Conservation (phyloP, 35 echinoderm and acorn worm genomes). For the Heliocidaris tuberculata region DNA sequence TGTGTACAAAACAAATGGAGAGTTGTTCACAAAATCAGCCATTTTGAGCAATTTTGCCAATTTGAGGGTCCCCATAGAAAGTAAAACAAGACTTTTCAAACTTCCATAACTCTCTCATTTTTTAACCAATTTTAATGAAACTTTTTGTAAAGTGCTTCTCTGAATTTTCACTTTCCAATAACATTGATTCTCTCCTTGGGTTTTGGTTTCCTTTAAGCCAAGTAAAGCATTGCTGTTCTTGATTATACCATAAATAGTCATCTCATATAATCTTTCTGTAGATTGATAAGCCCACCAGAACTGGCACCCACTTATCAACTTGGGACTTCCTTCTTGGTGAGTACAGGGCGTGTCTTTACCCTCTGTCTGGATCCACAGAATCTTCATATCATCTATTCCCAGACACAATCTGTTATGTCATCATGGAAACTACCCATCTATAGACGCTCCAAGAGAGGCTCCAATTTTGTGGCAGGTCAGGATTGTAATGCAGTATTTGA, state of each 20-base stretch:
- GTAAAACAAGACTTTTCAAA: no score
- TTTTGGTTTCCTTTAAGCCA: no score
- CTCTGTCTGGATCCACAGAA: constrained; percentile 72
- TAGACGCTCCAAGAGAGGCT: constrained; percentile 69
- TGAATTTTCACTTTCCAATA: no score
- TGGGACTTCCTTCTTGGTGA: constrained; percentile 62
- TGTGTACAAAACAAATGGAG: no score
- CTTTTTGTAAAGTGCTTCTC: no score
- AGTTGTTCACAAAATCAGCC: no score
- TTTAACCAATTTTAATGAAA: no score
- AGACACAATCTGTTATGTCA: constrained; percentile 73
- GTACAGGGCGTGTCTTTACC: constrained; percentile 67
- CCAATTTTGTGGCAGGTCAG: constrained; percentile 83
- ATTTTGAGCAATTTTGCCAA: no score
- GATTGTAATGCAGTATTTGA: no score
- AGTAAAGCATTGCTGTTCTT: not conserved
- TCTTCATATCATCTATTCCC: constrained; percentile 75
- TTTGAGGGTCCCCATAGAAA: no score
- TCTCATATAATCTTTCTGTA: constrained; percentile 15
- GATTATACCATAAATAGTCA: not conserved
- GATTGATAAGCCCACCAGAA: constrained; percentile 75
- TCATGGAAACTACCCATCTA: constrained; percentile 81
- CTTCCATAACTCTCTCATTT: no score
- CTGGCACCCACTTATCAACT: constrained; percentile 58
- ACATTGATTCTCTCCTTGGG: no score